phyloP scores from a whole-genome alignment of 2,113 vertebrate species.

The Ramphastos sulfuratus region DNA sequence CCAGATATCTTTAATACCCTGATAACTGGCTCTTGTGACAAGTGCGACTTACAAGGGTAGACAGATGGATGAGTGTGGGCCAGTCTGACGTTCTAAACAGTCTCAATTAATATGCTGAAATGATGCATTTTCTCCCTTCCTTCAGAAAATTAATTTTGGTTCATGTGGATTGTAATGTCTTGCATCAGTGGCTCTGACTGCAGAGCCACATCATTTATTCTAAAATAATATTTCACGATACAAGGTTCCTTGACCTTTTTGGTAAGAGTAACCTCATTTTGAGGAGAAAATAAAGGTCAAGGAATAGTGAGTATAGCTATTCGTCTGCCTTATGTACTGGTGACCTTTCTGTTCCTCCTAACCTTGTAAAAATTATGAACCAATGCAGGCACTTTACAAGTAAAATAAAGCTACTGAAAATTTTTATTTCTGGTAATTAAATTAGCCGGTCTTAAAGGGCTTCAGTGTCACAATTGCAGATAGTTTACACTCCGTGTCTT shows the following conservation, averaged over 20 bases:
- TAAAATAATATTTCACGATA: constrained; percentile 28
- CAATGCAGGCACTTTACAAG: background rate
- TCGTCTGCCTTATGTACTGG: constrained; percentile 23
- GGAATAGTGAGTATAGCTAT: constrained; percentile 46
- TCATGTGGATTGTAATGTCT: constrained; percentile 18
- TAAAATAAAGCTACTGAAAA: background rate
- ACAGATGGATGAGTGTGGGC: background rate
- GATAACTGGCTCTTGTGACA: background rate
- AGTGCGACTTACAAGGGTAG: background rate
- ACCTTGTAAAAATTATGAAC: constrained; percentile 13
- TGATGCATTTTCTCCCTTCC: constrained; percentile 47
- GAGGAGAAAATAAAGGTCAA: constrained; percentile 52
- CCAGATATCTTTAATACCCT: background rate
- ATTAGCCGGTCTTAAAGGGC: background rate
- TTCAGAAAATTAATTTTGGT: constrained; percentile 51
- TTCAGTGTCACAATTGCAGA: background rate
- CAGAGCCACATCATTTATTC: constrained; percentile 52
- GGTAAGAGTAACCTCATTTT: constrained; percentile 60
- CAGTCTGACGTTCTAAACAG: background rate
- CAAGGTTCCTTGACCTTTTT: constrained; percentile 50
- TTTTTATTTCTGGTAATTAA: background rate
- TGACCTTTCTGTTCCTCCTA: constrained; percentile 22
- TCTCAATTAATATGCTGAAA: constrained; percentile 27
- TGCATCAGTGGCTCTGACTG: constrained; percentile 41
- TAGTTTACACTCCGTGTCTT: background rate